These are phyloP conservation scores for Drosophila sordidapex DNA, from an alignment of 2,888 invertebrate genomes.

Conservation along the genomic window DNA sequence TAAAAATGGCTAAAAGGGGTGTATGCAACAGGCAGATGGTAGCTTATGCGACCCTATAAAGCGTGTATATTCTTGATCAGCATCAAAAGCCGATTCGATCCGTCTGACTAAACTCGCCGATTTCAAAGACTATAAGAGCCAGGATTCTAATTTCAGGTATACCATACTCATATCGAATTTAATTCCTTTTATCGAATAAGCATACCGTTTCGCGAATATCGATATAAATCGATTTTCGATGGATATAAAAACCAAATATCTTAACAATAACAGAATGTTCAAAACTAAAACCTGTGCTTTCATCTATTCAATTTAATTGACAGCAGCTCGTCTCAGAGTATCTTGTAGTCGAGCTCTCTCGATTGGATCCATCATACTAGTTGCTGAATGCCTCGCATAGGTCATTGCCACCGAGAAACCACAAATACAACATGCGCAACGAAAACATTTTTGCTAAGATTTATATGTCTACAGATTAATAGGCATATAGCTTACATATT, in stretches of 20 bases:
- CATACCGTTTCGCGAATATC: background rate
- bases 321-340: background rate
- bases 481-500: background rate
- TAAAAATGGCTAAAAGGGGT: background rate
- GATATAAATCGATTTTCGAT: no score
- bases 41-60: background rate
- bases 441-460: slow-evolving; percentile 28
- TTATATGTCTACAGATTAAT: background rate
- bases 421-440: slow-evolving; percentile 21
- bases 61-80: background rate
- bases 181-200: background rate
- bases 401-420: slow-evolving; percentile 45
- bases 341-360: background rate
- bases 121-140: background rate
- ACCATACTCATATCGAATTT: background rate
- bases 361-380: background rate
- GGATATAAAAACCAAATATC: background rate
- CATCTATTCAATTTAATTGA: background rate
- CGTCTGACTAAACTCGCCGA: background rate
- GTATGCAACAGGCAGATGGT: background rate
- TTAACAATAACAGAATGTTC: background rate
- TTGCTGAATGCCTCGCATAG: slow-evolving; percentile 21
- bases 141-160: background rate
- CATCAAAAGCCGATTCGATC: background rate
- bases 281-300: background rate